These are phyloP conservation scores for Procambarus virginalis DNA, from an alignment of 1,140 invertebrate genomes.

Conservation along the genomic window DNA sequence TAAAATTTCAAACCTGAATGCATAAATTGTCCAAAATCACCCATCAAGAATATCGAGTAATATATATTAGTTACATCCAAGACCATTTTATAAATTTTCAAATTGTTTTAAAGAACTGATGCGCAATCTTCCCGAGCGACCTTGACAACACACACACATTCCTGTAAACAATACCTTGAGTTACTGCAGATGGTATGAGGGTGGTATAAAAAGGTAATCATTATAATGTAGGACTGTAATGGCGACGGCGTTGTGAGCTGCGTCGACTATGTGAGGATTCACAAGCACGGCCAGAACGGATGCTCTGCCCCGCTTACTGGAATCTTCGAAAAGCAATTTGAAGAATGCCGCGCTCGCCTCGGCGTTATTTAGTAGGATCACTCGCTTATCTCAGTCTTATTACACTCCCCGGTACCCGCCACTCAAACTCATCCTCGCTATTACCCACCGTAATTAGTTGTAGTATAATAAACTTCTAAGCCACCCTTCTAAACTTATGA, in stretches of 20 bases:
- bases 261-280: conserved; percentile 30
- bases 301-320: neutral
- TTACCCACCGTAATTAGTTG: no score
- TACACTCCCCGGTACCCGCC: neutral
- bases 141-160: no score
- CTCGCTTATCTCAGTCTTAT: neutral
- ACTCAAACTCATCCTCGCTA: no score
- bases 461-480: no score
- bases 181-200: neutral
- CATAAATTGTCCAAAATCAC: no score
- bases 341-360: conserved; percentile 14
- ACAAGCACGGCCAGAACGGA: conserved; percentile 2
- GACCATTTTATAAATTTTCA: no score
- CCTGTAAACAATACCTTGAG: neutral
- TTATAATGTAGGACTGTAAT: conserved; percentile 36
- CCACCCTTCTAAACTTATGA: neutral
- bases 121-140: no score
- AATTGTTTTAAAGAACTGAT: no score
- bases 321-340: conserved; percentile 9
- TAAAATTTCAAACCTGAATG: no score
- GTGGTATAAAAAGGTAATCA: neutral
- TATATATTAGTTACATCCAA: no score
- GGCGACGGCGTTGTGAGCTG: conserved; percentile 28
- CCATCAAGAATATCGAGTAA: no score
- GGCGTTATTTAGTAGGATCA: conserved; percentile 11